Conservation (phyloP, 1,140 invertebrate genomes). For the Drosophila punjabiensis region DNA sequence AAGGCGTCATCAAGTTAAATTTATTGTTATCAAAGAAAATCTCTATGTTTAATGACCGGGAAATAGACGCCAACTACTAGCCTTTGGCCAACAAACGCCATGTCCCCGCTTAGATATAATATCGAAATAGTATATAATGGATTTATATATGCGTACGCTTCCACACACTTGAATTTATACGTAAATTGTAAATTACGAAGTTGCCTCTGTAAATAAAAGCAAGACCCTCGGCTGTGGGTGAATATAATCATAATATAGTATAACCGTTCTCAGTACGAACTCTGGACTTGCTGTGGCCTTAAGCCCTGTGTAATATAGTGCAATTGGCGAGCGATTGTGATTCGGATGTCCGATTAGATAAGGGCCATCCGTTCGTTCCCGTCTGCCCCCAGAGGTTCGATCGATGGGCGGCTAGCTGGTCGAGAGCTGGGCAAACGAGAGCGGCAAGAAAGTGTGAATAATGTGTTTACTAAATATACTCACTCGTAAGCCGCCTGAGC, state of each 20-base stretch:
- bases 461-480: constrained; percentile 47
- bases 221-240: constrained; percentile 62
- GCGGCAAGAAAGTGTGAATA: constrained; percentile 68
- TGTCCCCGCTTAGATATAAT: constrained; percentile 31
- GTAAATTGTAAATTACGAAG: constrained; percentile 69
- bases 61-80: constrained; percentile 35
- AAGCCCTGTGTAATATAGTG: constrained; percentile 13
- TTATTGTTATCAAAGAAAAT: constrained; percentile 42
- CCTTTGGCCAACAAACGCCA: constrained; percentile 21
- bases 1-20: constrained; percentile 29
- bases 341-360: constrained; percentile 23
- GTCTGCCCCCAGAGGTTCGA: not conserved
- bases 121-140: constrained; percentile 41
- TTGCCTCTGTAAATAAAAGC: constrained; percentile 77
- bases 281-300: not conserved
- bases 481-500: constrained; percentile 12
- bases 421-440: not conserved
- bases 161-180: constrained; percentile 69
- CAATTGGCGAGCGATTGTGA: constrained; percentile 14
- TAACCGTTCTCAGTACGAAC: not conserved
- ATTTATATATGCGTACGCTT: constrained; percentile 57
- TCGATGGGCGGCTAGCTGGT: not conserved
- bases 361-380: not conserved
- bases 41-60: constrained; percentile 34
- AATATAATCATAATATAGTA: constrained; percentile 22